phyloP scores from a whole-genome alignment of 2,797 vertebrate genomes.

The Gallinago nigripennis region DNA sequence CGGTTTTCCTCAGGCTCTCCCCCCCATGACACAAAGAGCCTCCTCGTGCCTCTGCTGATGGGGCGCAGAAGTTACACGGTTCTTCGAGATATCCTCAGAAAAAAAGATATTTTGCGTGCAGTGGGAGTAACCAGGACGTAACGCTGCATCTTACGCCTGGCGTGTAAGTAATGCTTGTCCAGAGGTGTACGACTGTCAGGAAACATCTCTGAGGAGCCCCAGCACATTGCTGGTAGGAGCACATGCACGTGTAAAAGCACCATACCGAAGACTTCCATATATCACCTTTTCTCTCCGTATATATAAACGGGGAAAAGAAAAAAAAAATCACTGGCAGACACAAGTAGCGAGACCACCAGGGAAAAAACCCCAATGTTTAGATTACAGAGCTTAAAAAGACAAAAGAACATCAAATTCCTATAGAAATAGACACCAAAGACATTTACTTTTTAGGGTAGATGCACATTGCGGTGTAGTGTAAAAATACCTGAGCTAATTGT shows the following conservation, averaged over 20 bases:
- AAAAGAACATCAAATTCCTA: background rate
- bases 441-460: background rate
- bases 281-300: background rate
- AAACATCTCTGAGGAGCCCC: background rate
- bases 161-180: background rate
- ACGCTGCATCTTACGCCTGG: too few species aligned
- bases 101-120: background rate
- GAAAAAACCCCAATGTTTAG: background rate
- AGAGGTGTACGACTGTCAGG: accelerated
- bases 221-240: accelerated
- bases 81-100: background rate
- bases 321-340: background rate
- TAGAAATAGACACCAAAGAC: background rate
- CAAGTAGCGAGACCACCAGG: background rate
- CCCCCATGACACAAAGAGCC: background rate
- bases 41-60: accelerated
- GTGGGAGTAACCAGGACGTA: background rate
- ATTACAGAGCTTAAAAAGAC: background rate
- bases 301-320: accelerated
- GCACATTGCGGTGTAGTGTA: background rate
- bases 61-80: accelerated
- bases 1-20: background rate
- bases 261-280: background rate
- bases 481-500: background rate
- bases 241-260: accelerated